These are phyloP conservation scores for Megaleporinus macrocephalus DNA, from an alignment of 2,113 vertebrate genomes.

Conservation along the genomic window DNA sequence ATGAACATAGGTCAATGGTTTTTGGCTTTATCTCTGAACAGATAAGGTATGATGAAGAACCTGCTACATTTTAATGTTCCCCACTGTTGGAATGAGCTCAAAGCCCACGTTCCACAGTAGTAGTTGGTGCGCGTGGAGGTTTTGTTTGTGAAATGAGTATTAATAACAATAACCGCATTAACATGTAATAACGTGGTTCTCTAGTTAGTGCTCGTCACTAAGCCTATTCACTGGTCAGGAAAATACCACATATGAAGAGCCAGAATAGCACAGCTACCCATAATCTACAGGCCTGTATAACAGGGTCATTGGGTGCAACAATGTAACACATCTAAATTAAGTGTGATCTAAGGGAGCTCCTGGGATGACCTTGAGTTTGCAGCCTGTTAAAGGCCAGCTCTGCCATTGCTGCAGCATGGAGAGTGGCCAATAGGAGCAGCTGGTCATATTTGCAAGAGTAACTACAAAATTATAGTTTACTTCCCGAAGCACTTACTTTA, in stretches of 20 bases:
- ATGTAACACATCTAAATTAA: background rate
- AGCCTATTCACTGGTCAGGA: background rate
- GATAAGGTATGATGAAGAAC: background rate
- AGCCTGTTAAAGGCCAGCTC: constrained; percentile 13
- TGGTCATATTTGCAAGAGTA: constrained; percentile 16
- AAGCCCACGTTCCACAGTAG: too few relatives aligned
- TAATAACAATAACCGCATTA: background rate
- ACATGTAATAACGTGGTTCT: too few relatives aligned
- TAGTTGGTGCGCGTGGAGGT: background rate
- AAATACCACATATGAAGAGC: background rate
- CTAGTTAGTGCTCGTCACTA: background rate
- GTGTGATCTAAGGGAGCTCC: background rate
- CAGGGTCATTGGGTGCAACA: background rate
- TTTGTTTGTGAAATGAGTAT: background rate
- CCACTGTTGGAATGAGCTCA: background rate
- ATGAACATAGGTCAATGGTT: constrained; percentile 9
- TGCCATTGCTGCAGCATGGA: background rate
- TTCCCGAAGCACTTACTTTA: background rate
- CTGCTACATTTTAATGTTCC: background rate
- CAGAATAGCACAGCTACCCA: background rate
- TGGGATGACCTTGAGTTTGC: constrained; percentile 9
- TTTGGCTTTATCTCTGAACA: constrained; percentile 19
- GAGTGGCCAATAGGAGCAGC: constrained; percentile 21
- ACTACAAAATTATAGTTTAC: background rate
- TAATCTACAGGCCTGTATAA: background rate